These are phyloP conservation scores for Philaethria dido DNA, from an alignment of 2,888 invertebrate genomes.

Conservation along the genomic window DNA sequence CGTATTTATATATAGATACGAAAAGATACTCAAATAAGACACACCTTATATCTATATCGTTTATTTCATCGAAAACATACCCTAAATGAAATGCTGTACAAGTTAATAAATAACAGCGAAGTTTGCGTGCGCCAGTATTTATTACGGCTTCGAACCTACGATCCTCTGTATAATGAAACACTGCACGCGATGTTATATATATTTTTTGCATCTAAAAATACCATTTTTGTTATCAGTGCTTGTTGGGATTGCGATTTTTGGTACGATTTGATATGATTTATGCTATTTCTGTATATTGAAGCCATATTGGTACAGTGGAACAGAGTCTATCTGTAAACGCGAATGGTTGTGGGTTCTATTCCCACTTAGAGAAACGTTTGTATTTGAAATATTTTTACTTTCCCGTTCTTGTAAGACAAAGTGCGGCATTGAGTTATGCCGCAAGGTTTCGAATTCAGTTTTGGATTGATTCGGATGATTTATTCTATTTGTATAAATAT, in stretches of 20 bases:
- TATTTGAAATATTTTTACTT: too few species aligned
- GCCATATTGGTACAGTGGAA: too few species aligned
- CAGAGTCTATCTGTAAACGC: too few species aligned
- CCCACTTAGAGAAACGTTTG: background rate
- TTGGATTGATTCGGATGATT: too few species aligned
- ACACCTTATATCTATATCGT: background rate
- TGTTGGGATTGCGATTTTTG: background rate
- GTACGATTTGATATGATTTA: too few species aligned
- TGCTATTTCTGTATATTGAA: too few species aligned
- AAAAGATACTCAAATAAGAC: background rate
- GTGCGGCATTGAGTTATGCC: too few species aligned
- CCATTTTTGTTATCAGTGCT: background rate
- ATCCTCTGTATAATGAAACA: slow-evolving; percentile 34
- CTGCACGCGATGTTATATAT: slow-evolving; percentile 37
- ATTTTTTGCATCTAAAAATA: slow-evolving; percentile 1
- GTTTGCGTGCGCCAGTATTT: slow-evolving; percentile 35
- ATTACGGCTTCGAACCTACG: slow-evolving; percentile 36
- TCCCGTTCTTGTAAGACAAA: too few species aligned
- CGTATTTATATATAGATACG: too few species aligned
- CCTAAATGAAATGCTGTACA: slow-evolving; percentile 17
- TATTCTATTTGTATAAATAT: too few species aligned
- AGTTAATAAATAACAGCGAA: slow-evolving; percentile 33
- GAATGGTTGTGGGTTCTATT: too few species aligned
- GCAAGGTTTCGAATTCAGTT: too few species aligned
- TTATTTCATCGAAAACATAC: slow-evolving; percentile 2